Percentiles rank a stretch among this genome's conserved stretches.
Conservation (phyloP, 2,888 invertebrate species). For the Dusona sp. region DNA sequence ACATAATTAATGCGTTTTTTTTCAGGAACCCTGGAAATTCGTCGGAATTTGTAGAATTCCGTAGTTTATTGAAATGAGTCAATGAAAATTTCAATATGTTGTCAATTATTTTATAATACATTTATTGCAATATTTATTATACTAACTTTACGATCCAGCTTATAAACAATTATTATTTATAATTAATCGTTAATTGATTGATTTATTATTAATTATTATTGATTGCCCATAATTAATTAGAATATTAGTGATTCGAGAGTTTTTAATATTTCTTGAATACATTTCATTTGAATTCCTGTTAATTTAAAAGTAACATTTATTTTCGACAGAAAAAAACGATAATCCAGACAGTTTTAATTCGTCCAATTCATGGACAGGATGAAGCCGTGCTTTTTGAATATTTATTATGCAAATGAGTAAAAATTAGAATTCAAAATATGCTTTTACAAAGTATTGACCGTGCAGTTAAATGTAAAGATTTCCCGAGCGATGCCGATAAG, state of each 20-base stretch:
- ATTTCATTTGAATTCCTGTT: neutral
- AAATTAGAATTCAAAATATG: neutral
- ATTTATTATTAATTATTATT: neutral
- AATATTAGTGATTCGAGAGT: too few relatives aligned
- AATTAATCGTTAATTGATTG: neutral
- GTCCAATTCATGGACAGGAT: neutral
- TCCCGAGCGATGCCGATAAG: conserved; percentile 10
- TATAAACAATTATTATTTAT: neutral
- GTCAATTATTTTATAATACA: neutral
- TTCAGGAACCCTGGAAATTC: neutral
- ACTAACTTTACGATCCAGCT: neutral
- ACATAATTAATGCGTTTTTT: neutral
- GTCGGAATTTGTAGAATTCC: neutral
- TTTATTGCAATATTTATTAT: neutral
- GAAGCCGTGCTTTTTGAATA: neutral
- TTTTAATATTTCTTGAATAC: too few relatives aligned
- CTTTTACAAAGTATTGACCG: neutral
- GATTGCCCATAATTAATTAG: neutral
- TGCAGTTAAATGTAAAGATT: neutral
- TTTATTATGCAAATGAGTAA: neutral
- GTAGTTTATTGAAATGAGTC: neutral
- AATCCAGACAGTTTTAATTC: neutral
- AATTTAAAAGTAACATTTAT: neutral
- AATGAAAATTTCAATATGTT: neutral
- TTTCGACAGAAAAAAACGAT: neutral